Base-by-base conservation (phyloP, 1,140 invertebrate genomes). In the Calliopsis andreniformis region DNA sequence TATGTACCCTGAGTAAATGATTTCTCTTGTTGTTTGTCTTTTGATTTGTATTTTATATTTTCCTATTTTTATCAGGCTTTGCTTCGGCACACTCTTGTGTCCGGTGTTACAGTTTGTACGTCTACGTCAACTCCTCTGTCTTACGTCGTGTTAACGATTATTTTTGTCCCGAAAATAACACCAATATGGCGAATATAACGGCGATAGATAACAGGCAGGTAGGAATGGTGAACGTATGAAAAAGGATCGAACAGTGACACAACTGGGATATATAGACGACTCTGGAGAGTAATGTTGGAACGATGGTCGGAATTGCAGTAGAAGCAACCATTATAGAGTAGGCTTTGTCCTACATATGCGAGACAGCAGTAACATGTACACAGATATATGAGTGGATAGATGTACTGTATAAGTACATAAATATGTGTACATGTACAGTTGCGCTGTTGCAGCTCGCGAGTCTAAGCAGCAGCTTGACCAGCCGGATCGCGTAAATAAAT, bases 401-500 rank as follows among this genome's bases (percentile, higher is more conserved):
- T n/a, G n/a, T n/a, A n/a, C n/a, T n/a, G n/a, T n/a, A n/a, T n/a
- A n/a, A n/a, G n/a, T n/a, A n/a, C n/a, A n/a, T n/a, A n/a, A n/a
- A n/a, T n/a, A n/a, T n/a, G n/a, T n/a, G n/a, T n/a, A n/a, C n/a
- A 30, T 23, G 25, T 61, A 39, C 35, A 30, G n/a, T n/a, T 42
- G 47, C 39, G 56, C 62, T 71, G 47, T 81, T 67, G 70, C 73
- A 61, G 51, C 76, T 70, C 63, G 76, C 59, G 76, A 85, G 62
- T 43, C 70, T 72, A 78, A 80, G 35, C 35, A 10, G 25, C 67
- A 63, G 67, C 51, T 55, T 79, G 61, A 72, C 55, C 73, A 72
- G 66, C 53, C 83, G 67, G 76, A 66, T 83, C 83, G 76, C 79
- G 85, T 87, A 86, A 87, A 87, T 88, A 87, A 84, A 87, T 86